phyloP scores from a whole-genome alignment of 1,140 invertebrate species.

The Temnothorax curvispinosus region DNA sequence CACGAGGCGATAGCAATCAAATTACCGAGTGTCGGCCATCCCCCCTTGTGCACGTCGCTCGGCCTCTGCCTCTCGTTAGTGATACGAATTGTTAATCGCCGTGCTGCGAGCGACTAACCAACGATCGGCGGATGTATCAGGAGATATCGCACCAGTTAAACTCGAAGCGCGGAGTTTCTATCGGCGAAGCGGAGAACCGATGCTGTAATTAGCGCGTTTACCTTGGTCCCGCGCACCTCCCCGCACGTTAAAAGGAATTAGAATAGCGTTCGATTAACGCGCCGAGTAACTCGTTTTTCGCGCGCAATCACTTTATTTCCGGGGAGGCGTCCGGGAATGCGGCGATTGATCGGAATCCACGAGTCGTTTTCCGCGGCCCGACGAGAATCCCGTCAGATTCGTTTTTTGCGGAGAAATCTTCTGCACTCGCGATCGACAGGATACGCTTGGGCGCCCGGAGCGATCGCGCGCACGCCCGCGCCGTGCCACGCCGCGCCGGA shows the following conservation, averaged over 20 bases:
- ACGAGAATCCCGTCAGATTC: constrained; percentile 31
- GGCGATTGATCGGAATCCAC: constrained; percentile 56
- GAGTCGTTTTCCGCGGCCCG: constrained; percentile 34
- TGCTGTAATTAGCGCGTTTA: constrained; percentile 42
- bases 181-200: constrained; percentile 14
- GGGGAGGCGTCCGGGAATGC: constrained; percentile 11
- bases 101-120: not conserved
- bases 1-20: constrained; percentile 44
- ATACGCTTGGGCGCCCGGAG: not conserved
- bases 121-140: not conserved
- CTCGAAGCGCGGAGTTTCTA: not conserved
- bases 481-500: not conserved
- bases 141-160: constrained; percentile 9
- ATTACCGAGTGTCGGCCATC: constrained; percentile 44
- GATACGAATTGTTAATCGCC: constrained; percentile 50
- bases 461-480: not conserved
- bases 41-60: not conserved
- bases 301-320: constrained; percentile 59
- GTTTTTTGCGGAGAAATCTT: constrained; percentile 14
- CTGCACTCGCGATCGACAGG: constrained; percentile 3
- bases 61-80: not conserved
- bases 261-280: constrained; percentile 50
- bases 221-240: not conserved
- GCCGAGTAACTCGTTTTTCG: constrained; percentile 43
- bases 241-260: constrained; percentile 17